Conservation (phyloP, 2,113 vertebrate species). For the Eurystomus gularis region DNA sequence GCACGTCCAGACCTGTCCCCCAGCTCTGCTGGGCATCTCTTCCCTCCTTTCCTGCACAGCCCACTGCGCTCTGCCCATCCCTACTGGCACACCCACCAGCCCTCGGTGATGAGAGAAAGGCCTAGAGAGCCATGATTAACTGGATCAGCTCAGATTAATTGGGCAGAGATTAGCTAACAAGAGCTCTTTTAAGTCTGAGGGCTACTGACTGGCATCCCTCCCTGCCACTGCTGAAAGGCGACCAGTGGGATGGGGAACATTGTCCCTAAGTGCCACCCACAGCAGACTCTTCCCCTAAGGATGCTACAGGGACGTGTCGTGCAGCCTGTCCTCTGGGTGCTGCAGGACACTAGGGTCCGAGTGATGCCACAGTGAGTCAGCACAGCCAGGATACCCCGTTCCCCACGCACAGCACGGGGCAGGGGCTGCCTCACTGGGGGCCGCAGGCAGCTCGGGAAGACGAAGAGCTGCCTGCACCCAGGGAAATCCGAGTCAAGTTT, state of each 20-base stretch:
- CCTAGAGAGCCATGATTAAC: conserved; percentile 11
- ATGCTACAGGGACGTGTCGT: accelerated
- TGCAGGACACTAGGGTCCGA: accelerated
- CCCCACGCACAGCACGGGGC: no score
- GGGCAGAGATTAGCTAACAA: conserved; percentile 11
- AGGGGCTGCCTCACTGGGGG: not conserved
- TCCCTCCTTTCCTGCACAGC: accelerated
- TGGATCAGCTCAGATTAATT: conserved; percentile 41
- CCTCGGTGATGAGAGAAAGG: not conserved
- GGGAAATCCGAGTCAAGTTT: not conserved
- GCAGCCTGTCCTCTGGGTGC: not conserved
- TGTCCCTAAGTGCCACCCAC: not conserved
- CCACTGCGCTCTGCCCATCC: not conserved
- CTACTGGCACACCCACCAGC: not conserved
- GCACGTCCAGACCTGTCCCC: not conserved
- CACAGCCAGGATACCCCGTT: not conserved
- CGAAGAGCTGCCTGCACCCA: not conserved
- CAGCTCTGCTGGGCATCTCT: not conserved
- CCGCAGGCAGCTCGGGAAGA: not conserved
- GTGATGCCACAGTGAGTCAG: accelerated
- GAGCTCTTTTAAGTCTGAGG: not conserved
- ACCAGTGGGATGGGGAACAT: not conserved
- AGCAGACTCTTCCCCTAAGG: not conserved
- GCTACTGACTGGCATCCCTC: not conserved
- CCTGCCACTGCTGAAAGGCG: not conserved